phyloP scores from a whole-genome alignment of 1,140 invertebrate species.

The Paraescarpia echinospica region DNA sequence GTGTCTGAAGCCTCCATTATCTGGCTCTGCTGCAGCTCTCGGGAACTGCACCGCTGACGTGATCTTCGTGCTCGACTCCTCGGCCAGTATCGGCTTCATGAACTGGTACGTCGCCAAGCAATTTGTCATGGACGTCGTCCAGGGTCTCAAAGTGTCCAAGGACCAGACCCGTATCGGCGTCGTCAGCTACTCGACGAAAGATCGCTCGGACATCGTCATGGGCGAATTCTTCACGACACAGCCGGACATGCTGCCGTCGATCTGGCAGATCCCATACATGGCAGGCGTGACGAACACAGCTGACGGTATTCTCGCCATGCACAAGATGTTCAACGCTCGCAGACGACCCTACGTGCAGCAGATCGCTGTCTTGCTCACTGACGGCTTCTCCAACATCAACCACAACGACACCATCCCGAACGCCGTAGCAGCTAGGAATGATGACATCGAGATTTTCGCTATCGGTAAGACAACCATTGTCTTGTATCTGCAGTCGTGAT shows the following conservation, averaged over 20 bases:
- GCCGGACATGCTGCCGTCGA: neutral
- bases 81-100: neutral
- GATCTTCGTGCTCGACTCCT: neutral
- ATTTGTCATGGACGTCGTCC: neutral
- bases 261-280: constrained; percentile 8
- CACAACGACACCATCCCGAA: neutral
- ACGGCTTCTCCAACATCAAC: neutral
- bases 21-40: neutral
- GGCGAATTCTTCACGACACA: neutral
- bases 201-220: neutral
- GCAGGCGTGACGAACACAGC: constrained; percentile 8
- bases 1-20: neutral
- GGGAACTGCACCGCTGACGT: neutral
- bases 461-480: neutral
- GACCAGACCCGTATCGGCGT: neutral
- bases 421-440: neutral
- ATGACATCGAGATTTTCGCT: constrained; percentile 7
- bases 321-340: neutral
- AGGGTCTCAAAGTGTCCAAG: neutral
- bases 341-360: neutral
- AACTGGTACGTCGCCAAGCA: neutral
- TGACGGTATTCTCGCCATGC: neutral
- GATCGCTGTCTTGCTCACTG: neutral
- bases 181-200: neutral
- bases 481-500: too few species aligned